Evolutionary conservation across 2,888 invertebrate species (phyloP).

Genomic region (Agrotis exclamationis): DNA sequence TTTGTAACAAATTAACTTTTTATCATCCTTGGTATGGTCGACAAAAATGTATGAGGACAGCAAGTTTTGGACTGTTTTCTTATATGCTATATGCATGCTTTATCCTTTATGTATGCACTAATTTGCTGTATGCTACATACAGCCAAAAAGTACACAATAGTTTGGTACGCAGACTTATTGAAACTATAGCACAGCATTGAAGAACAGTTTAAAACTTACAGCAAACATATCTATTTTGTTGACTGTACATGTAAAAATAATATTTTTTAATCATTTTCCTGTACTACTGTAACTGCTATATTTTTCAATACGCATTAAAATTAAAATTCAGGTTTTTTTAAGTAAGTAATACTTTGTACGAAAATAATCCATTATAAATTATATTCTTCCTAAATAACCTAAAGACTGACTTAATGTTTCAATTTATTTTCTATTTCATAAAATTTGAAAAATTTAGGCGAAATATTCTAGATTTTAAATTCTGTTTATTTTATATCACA

Average conservation of each 20-base stretch:
- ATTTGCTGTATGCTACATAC: too few relatives aligned
- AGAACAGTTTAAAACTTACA: too few relatives aligned
- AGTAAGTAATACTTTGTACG: constrained; percentile 4
- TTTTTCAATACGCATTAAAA: constrained; percentile 1
- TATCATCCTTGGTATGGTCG: background rate
- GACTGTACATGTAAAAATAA: too few relatives aligned
- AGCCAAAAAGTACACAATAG: too few relatives aligned
- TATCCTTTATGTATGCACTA: too few relatives aligned
- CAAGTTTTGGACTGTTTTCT: too few relatives aligned
- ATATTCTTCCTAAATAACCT: constrained; percentile 70
- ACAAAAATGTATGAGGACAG: too few relatives aligned
- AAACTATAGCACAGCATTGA: too few relatives aligned
- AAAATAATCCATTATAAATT: constrained; percentile 39
- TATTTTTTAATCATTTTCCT: background rate
- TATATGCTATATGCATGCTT: too few relatives aligned
- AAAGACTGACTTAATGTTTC: constrained; percentile 72
- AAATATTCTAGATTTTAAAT: constrained; percentile 30
- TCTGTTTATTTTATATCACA: constrained; percentile 1
- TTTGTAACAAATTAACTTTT: constrained; percentile 24
- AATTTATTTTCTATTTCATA: constrained; percentile 51
- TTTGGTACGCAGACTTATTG: too few relatives aligned
- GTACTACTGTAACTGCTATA: background rate
- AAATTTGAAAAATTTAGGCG: constrained; percentile 31
- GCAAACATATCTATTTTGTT: too few relatives aligned
- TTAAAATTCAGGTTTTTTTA: constrained; percentile 7